Evolutionary conservation across 2,888 invertebrate genomes (phyloP).

Genomic region (Aleiodes leptofemur): DNA sequence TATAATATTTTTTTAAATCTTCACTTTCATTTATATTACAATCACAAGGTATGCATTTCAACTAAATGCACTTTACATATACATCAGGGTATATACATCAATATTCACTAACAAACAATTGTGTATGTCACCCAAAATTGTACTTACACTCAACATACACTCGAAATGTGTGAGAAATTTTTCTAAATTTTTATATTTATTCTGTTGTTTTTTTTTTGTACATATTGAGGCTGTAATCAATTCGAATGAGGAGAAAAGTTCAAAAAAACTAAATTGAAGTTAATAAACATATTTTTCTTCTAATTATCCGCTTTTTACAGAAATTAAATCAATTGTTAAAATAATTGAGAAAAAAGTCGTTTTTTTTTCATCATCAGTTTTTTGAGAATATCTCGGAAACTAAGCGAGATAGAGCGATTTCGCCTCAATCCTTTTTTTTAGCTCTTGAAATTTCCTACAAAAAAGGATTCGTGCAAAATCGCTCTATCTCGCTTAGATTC

Average conservation of each 20-base stretch:
- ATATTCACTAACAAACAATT: not conserved
- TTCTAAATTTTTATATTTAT: not conserved
- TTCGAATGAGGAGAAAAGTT: not conserved
- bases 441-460: too few species aligned
- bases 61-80: slow-evolving; percentile 21
- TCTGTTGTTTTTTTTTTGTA: not conserved
- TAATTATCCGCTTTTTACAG: too few species aligned
- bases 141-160: not conserved
- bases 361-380: too few species aligned
- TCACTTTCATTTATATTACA: slow-evolving; percentile 28
- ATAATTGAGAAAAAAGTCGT: too few species aligned
- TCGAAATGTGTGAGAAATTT: not conserved
- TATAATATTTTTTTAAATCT: not conserved
- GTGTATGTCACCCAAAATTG: slow-evolving; percentile 1
- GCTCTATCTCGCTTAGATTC: too few species aligned
- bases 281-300: too few species aligned
- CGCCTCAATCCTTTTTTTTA: too few species aligned
- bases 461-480: too few species aligned
- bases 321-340: too few species aligned
- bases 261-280: too few species aligned
- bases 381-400: too few species aligned
- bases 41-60: slow-evolving; percentile 26
- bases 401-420: too few species aligned
- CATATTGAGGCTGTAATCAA: not conserved
- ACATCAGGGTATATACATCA: slow-evolving; percentile 15